These are phyloP conservation scores for Pollicipes pollicipes DNA, from an alignment of 1,140 invertebrate species.

Conservation along the genomic window DNA sequence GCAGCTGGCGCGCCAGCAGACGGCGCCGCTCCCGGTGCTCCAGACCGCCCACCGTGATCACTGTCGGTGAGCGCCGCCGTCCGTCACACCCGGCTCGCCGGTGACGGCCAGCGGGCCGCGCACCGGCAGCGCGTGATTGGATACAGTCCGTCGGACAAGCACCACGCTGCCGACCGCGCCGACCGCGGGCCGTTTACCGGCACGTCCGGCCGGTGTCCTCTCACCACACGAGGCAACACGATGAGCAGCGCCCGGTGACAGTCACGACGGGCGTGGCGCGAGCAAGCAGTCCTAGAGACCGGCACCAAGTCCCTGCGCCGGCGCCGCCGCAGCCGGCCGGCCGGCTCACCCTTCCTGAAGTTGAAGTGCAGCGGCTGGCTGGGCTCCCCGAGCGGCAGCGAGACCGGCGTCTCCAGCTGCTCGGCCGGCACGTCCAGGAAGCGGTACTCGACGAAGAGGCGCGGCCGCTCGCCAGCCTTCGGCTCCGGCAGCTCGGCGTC, in stretches of 20 bases:
- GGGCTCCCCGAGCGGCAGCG: slow-evolving; percentile 27
- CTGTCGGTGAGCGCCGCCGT: not conserved
- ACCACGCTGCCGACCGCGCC: no score
- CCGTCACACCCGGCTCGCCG: no score
- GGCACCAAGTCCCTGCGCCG: not conserved
- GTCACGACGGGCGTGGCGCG: not conserved
- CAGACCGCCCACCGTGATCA: not conserved
- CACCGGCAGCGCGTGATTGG: no score
- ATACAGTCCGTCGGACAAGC: no score
- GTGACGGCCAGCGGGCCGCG: no score
- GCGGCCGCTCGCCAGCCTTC: slow-evolving; percentile 24
- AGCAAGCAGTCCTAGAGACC: not conserved
- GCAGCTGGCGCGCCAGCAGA: not conserved
- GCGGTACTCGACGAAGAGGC: slow-evolving; percentile 30
- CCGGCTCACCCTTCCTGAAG: slow-evolving; percentile 5
- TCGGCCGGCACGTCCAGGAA: slow-evolving; percentile 28
- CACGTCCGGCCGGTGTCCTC: no score
- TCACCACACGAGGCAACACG: no score
- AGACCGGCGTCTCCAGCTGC: slow-evolving; percentile 30
- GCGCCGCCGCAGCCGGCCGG: not conserved
- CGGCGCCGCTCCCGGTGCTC: not conserved
- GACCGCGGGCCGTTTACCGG: no score
- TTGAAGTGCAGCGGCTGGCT: slow-evolving; percentile 26
- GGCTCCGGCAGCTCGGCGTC: not conserved
- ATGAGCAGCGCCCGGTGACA: not conserved